A percentile compares a stretch with the other conserved stretches of the same genome.
Evolutionary conservation across 2,888 invertebrate genomes (phyloP).

Genomic region (Zaprionus obscuricornis): DNA sequence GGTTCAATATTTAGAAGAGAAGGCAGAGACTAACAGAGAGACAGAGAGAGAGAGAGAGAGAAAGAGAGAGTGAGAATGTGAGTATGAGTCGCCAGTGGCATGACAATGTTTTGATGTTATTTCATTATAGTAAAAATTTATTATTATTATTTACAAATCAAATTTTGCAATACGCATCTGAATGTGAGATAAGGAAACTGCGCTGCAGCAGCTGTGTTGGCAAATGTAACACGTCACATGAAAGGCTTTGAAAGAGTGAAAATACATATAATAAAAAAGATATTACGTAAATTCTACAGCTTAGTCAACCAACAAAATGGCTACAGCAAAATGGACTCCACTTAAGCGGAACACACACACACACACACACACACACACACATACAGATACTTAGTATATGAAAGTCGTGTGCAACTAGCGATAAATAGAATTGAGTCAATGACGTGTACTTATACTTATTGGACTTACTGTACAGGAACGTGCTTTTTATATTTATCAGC

Average conservation of each 20-base stretch:
- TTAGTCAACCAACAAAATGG: conserved; percentile 61
- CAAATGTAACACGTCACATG: conserved; percentile 31
- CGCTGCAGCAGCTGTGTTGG: conserved; percentile 30
- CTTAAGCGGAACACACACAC: conserved; percentile 29
- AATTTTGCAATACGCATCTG: conserved; percentile 23
- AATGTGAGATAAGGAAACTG: conserved; percentile 56
- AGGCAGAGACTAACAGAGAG: neutral
- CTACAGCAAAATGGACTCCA: conserved; percentile 30
- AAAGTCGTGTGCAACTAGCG: conserved; percentile 53
- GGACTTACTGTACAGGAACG: too few species aligned
- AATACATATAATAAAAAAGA: conserved; percentile 7
- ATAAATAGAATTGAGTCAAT: conserved; percentile 13
- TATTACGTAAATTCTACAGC: conserved; percentile 16
- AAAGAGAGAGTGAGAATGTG: neutral
- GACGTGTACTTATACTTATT: too few species aligned
- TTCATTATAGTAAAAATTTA: conserved; percentile 21
- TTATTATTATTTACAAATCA: conserved; percentile 18
- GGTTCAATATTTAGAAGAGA: conserved; percentile 27
- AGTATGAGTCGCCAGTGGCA: conserved; percentile 1
- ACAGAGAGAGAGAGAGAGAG: neutral
- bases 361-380: neutral
- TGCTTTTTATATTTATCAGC: too few species aligned
- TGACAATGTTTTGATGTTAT: conserved; percentile 1
- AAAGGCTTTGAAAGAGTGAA: conserved; percentile 11
- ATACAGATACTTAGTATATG: too few species aligned